Evolutionary conservation across 23 tunicate species (phyloP).

Genomic region (Ciona savignyi): DNA sequence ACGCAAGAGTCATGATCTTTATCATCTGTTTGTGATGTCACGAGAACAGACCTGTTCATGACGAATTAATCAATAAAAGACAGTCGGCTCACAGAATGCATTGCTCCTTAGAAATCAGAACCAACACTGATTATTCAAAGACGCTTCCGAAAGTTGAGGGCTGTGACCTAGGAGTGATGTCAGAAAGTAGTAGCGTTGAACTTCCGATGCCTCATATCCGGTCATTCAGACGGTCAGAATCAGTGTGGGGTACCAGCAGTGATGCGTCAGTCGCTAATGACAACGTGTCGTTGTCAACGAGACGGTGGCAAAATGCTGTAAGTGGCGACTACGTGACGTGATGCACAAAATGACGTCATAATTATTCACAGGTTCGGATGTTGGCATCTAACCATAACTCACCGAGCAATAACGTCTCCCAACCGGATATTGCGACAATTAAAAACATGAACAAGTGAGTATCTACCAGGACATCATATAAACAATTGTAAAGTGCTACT

Average conservation of each 20-base stretch:
- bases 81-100: background rate
- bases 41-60: background rate
- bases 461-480: background rate
- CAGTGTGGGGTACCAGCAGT: background rate
- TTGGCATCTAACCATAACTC: background rate
- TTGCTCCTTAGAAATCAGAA: background rate
- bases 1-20: too few relatives aligned
- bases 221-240: background rate
- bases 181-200: too few relatives aligned
- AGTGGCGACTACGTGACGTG: too few relatives aligned
- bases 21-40: background rate
- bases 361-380: background rate
- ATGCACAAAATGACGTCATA: too few relatives aligned
- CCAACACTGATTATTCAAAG: background rate
- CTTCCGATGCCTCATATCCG: background rate
- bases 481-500: too few relatives aligned
- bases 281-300: background rate
- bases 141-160: background rate
- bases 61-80: background rate
- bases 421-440: background rate
- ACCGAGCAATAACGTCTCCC: background rate
- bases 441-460: background rate
- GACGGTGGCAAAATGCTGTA: background rate
- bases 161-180: background rate
- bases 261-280: background rate